These are phyloP conservation scores for Pedetes capensis DNA, from an alignment of 2,113 vertebrate genomes.

Conservation along the genomic window DNA sequence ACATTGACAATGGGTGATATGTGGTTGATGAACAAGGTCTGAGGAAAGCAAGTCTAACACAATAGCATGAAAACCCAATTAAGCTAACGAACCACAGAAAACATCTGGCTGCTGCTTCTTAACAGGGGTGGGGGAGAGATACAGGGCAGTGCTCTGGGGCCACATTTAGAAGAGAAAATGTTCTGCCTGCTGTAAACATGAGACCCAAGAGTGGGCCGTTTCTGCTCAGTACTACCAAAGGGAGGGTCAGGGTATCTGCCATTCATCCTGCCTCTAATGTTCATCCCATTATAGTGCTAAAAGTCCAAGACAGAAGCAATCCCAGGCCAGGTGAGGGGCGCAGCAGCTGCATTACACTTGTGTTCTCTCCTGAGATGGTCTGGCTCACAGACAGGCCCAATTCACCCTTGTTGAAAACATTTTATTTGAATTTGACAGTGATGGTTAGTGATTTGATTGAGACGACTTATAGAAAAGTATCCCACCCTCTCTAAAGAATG, in stretches of 20 bases:
- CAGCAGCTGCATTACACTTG: not conserved
- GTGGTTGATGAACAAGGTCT: not conserved
- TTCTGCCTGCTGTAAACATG: not conserved
- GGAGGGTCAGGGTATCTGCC: not conserved
- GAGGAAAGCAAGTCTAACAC: not conserved
- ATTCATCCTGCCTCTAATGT: fast-evolving
- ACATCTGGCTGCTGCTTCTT: not conserved
- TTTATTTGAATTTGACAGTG: conserved; percentile 78
- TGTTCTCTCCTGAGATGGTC: not conserved
- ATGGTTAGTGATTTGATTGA: conserved; percentile 51
- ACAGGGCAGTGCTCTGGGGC: not conserved
- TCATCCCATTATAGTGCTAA: not conserved
- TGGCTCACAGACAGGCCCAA: not conserved
- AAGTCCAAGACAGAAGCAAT: not conserved
- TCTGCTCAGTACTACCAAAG: not conserved
- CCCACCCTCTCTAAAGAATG: not conserved
- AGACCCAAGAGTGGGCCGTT: not conserved
- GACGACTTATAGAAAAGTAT: conserved; percentile 5
- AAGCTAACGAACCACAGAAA: not conserved
- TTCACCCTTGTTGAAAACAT: not conserved
- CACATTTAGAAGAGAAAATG: not conserved
- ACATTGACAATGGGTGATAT: not conserved
- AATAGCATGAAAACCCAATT: not conserved
- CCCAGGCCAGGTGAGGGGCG: not conserved
- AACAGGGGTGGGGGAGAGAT: not conserved